phyloP scores from a whole-genome alignment of 2,797 vertebrate species.

The Passerculus sandwichensis region DNA sequence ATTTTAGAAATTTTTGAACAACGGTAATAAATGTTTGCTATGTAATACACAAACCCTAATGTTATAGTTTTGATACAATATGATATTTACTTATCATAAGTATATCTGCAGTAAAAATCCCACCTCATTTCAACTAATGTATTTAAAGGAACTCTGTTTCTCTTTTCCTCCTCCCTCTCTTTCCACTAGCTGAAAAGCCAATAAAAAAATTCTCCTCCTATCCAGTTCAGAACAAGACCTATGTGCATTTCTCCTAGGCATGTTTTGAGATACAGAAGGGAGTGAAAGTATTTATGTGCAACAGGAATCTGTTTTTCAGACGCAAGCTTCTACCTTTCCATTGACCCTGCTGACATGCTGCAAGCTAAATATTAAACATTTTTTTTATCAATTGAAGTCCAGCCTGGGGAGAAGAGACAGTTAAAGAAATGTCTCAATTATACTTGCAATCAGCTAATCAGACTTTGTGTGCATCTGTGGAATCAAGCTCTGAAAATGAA shows the following conservation, averaged over 20 bases:
- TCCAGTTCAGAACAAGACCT: slow-evolving; percentile 70
- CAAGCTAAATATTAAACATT: background rate
- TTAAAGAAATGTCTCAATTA: slow-evolving; percentile 73
- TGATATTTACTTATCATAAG: background rate
- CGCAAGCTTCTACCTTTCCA: background rate
- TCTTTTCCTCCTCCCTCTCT: slow-evolving; percentile 51
- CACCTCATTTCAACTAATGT: slow-evolving; percentile 43
- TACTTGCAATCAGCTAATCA: slow-evolving; percentile 69
- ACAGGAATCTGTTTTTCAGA: background rate
- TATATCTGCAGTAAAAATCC: background rate
- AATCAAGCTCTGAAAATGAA: slow-evolving; percentile 62
- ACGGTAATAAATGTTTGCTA: background rate
- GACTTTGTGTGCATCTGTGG: slow-evolving; percentile 63
- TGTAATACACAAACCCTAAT: background rate
- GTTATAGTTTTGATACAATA: background rate
- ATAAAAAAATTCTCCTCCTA: slow-evolving; percentile 77
- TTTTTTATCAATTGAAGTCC: slow-evolving; percentile 7
- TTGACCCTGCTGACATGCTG: background rate
- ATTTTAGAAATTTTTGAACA: background rate
- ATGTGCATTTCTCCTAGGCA: slow-evolving; percentile 69
- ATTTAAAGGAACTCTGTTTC: background rate
- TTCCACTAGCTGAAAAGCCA: slow-evolving; percentile 68
- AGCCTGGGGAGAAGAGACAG: slow-evolving; percentile 61
- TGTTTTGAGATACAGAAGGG: slow-evolving; percentile 65
- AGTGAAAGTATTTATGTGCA: slow-evolving; percentile 50